Percentiles rank a stretch among this genome's conserved stretches.
Conservation (phyloP, 2,888 invertebrate species). For the Axea sp. region DNA sequence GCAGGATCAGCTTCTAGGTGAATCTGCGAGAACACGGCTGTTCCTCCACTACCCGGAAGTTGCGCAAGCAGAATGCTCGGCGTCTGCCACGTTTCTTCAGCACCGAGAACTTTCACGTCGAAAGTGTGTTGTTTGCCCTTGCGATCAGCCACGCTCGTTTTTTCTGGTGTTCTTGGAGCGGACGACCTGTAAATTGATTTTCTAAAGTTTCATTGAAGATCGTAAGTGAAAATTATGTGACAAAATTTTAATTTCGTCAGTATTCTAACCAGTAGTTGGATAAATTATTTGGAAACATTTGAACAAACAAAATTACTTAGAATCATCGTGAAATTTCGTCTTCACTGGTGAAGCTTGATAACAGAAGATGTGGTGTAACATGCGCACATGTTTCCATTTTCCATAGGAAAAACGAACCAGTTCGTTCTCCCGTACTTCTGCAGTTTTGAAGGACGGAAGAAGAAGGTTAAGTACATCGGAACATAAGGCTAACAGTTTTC, state of each 20-base stretch:
- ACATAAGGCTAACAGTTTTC: constrained; percentile 88
- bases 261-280: too few relatives aligned
- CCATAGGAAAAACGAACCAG: constrained; percentile 91
- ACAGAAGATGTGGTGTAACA: constrained; percentile 94
- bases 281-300: too few relatives aligned
- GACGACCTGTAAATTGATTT: constrained; percentile 58
- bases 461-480: constrained; percentile 89
- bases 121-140: constrained; percentile 84
- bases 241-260: too few relatives aligned
- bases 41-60: constrained; percentile 84
- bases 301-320: constrained; percentile 67
- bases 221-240: too few relatives aligned
- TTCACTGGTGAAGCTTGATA: constrained; percentile 92
- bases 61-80: constrained; percentile 89
- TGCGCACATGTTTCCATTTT: constrained; percentile 89
- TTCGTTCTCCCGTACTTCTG: constrained; percentile 91
- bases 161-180: constrained; percentile 71
- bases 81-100: constrained; percentile 93
- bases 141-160: constrained; percentile 72
- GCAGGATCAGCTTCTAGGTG: constrained; percentile 89
- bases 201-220: too few relatives aligned
- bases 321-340: constrained; percentile 88
- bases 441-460: constrained; percentile 90
- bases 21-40: constrained; percentile 90
- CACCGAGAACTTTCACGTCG: constrained; percentile 88